Base-by-base conservation (phyloP, 2,797 vertebrate genomes). In the Pterois miles region DNA sequence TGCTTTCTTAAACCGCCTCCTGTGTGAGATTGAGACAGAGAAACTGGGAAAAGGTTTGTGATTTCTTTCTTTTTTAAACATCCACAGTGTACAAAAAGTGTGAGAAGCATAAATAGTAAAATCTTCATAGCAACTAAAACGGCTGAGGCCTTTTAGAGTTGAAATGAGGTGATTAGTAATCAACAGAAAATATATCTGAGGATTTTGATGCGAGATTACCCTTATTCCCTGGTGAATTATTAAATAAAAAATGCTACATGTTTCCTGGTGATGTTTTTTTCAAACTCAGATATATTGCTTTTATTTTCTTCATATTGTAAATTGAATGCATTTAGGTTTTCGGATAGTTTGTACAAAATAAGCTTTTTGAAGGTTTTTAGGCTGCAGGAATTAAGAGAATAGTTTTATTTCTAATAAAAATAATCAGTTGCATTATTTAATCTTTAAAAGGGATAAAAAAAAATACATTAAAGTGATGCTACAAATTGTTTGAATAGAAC, bases 1-100 rank as follows among this genome's bases (percentile, higher is more conserved):
- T 0, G 65, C 87, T 69, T 93, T 97, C 66, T 81, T 96, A 64
- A 96, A 96, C 70, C 92, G 81, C 65, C 92, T 98, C 25, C 94
- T 99, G 83, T 65, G 65, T 78, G 90, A 94, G 68, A 91, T 98
- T 43, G 93, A 96, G 56, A 86, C 83, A 52, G 95, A 93, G 75
- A 92, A 64, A 18, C 88, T 95, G 58, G 92, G 90, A 27, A 96
- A 94, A 97, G 98, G 98, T 99, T 78, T 91, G 96, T 89, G 1
- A 7, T 27, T 12, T 34, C 25, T 33, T 60, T 38, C 18, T 56
- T 0, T 25, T 59, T n/a, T 20, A 18, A 4, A 46, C 25, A 3
- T 38, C 38, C 4, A 33, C 10, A 8, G 0, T 57, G 23, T 33
- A 9, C 31, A 6, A 50, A 40, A 53, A 22, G 22, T 1, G 10